phyloP scores from a whole-genome alignment of 2,888 invertebrate species.

The Mesorhabditis sp. region DNA sequence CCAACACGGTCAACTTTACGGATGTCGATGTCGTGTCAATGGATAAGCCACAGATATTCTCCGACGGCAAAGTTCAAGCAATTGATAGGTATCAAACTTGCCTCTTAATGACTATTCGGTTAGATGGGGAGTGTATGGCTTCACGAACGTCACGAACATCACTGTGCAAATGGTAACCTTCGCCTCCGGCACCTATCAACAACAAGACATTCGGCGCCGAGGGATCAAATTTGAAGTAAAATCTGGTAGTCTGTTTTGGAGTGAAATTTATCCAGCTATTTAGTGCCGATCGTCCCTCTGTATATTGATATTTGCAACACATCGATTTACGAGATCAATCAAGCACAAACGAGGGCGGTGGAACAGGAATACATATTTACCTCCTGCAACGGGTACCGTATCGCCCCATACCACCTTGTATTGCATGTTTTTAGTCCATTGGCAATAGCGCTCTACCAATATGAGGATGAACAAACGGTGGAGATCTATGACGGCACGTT shows the following conservation, averaged over 20 bases:
- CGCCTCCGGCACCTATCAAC: neutral
- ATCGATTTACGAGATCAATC: neutral
- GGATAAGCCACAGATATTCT: neutral
- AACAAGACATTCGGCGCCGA: neutral
- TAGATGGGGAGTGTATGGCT: neutral
- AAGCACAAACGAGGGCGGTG: neutral
- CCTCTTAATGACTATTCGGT: neutral
- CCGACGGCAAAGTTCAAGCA: neutral
- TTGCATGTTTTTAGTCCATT: too few species aligned
- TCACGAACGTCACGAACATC: neutral
- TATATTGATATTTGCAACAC: neutral
- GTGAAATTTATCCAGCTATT: too few species aligned
- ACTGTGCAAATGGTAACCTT: neutral
- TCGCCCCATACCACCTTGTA: too few species aligned
- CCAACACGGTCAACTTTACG: neutral
- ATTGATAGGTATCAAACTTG: neutral
- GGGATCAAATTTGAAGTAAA: constrained; percentile 1
- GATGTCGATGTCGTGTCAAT: neutral
- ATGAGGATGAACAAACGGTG: neutral
- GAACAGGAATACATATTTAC: neutral
- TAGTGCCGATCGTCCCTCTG: neutral
- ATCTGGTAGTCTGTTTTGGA: neutral
- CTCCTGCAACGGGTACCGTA: neutral
- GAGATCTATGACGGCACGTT: neutral
- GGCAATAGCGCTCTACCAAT: neutral